Evolutionary conservation across 2,113 vertebrate species (phyloP), one percentile per base, ranked within the genome.

Genomic region (Odobenus rosmarus): DNA sequence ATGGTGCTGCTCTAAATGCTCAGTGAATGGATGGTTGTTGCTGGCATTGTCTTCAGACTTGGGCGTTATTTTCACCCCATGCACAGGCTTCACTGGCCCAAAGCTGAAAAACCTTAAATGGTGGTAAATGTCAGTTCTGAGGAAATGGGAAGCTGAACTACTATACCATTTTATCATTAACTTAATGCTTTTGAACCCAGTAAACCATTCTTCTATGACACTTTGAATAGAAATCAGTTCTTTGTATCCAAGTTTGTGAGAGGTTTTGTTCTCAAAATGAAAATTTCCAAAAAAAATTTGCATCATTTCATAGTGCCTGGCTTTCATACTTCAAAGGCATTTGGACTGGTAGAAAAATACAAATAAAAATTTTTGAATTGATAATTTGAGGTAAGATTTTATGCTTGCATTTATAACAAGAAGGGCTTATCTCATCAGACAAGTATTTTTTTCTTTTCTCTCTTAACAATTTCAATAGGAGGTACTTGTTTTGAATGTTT

Each of bases 241-340:
- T 82, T 95, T 91, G 61, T 53, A 81, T 97, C 24, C 15, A 95
- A 26, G 36, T 93, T 96, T 94, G 36, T 69, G 79, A 61, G 87
- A 83, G 39, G 5, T 76, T 96, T 97, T 95, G 33, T 93, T 96
- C 55, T 96, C 71, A 95, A 96, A 96, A 55, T 93, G n/a, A 94
- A 79, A 72, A 46, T 64, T 94, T 91, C 36, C n/a, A 21, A n/a
- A 39, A 0, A 39, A 51, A 93, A 96, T 42, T 79, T 57, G 33
- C 14, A 85, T 76, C 39, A 80, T n/a, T 92, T 94, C n/a, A 33
- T 83, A 90, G 74, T 90, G 24, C 49, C 7, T 96, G 14, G 15
- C 28, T 85, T 85, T 89, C 62, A 12, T 90, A 62, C 53, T 93
- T 94, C n/a, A 79, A 74, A 93, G 61, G 69, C 82, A 57, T 51